phyloP scores from a whole-genome alignment of 2,113 vertebrate genomes.

The Oxyruncus cristatus region DNA sequence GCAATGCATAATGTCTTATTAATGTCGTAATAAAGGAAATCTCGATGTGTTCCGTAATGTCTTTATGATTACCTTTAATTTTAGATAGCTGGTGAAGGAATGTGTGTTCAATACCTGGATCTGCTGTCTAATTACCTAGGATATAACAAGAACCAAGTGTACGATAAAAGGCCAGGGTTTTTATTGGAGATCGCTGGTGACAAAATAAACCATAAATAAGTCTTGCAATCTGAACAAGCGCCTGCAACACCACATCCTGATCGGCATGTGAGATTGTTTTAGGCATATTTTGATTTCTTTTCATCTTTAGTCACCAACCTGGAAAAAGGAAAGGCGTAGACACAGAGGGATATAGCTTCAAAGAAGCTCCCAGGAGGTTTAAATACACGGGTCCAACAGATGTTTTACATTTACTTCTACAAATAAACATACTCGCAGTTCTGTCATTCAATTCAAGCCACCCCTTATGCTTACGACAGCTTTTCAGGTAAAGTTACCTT shows the following conservation, averaged over 20 bases:
- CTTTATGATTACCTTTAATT: constrained; percentile 73
- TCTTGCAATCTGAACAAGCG: neutral
- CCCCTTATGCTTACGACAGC: neutral
- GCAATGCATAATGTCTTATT: constrained; percentile 61
- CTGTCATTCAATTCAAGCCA: constrained; percentile 19
- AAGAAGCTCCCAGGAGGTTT: constrained; percentile 24
- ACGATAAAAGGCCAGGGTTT: constrained; percentile 16
- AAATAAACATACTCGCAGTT: constrained; percentile 16
- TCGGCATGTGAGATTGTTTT: neutral
- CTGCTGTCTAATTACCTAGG: constrained; percentile 44
- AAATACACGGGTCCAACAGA: neutral
- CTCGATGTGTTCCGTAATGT: constrained; percentile 44
- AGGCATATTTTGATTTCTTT: constrained; percentile 30
- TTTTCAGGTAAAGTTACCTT: constrained; percentile 11
- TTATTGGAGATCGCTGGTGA: constrained; percentile 8
- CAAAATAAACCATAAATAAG: constrained; percentile 38
- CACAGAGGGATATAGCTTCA: constrained; percentile 12
- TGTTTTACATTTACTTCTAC: constrained; percentile 52
- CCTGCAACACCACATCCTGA: neutral
- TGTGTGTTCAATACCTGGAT: constrained; percentile 50
- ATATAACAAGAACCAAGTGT: constrained; percentile 18
- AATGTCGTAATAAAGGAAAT: constrained; percentile 60
- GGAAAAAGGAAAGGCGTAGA: neutral
- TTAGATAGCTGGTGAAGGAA: constrained; percentile 50
- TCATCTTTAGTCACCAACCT: constrained; percentile 30